Percentiles rank a stretch among this genome's conserved stretches.
Evolutionary conservation across 2,113 vertebrate species (phyloP).

Genomic region (Varanus komodoensis): DNA sequence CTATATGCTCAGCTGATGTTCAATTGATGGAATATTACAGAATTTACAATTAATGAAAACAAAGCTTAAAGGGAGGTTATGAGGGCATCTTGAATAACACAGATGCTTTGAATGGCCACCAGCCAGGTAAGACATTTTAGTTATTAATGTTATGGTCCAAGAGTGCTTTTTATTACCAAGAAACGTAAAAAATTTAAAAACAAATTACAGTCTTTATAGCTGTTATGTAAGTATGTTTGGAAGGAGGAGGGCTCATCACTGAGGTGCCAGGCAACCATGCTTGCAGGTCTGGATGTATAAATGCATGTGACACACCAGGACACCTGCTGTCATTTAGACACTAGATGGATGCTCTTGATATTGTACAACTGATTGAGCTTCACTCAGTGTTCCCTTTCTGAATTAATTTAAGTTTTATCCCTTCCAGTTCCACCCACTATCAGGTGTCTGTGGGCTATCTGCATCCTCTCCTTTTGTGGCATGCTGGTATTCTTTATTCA

Average conservation of each 20-base stretch:
- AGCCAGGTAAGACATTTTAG: constrained; percentile 71
- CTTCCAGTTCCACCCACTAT: constrained; percentile 40
- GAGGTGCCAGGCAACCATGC: constrained; percentile 57
- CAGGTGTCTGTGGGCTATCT: not conserved
- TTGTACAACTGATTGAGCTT: constrained; percentile 20
- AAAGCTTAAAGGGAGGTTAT: constrained; percentile 71
- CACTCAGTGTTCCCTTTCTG: constrained; percentile 59
- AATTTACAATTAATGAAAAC: constrained; percentile 77
- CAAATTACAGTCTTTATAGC: constrained; percentile 69
- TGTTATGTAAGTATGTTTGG: constrained; percentile 56
- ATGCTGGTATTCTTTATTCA: not conserved
- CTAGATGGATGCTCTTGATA: constrained; percentile 38
- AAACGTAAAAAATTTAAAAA: constrained; percentile 73
- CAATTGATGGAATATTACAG: constrained; percentile 75
- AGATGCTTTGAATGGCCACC: constrained; percentile 60
- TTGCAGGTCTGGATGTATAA: constrained; percentile 60
- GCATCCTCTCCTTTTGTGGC: constrained; percentile 27
- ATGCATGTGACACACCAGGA: constrained; percentile 62
- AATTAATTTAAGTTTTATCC: constrained; percentile 25
- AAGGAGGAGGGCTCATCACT: constrained; percentile 24
- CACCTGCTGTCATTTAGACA: constrained; percentile 47
- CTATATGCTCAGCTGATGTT: constrained; percentile 74
- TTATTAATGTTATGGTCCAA: constrained; percentile 70
- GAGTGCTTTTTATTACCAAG: constrained; percentile 73
- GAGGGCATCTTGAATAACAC: constrained; percentile 67